phyloP scores from a whole-genome alignment of 2,113 vertebrate genomes.

The Rhabdornis inornatus region DNA sequence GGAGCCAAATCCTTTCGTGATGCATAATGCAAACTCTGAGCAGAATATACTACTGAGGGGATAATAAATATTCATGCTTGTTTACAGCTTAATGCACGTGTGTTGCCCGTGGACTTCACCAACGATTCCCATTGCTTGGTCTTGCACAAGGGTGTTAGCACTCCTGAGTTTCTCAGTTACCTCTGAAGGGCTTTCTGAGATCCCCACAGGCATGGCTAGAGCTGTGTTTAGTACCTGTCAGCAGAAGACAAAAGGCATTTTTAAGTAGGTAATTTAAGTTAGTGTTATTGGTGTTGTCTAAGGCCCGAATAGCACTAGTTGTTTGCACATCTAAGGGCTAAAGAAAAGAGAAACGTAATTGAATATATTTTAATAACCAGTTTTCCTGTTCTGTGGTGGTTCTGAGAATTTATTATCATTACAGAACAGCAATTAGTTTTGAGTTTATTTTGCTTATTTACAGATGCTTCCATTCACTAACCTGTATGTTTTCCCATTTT shows the following conservation, averaged over 20 bases:
- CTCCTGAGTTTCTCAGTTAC: neutral
- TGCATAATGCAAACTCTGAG: neutral
- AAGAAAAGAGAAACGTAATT: neutral
- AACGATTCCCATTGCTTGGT: neutral
- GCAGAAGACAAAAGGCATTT: neutral
- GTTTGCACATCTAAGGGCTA: neutral
- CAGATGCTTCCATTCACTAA: neutral
- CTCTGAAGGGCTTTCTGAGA: neutral
- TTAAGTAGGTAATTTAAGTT: neutral
- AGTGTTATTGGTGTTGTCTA: neutral
- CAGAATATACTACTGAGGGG: neutral
- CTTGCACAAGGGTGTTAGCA: rapidly evolving
- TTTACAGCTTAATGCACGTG: neutral
- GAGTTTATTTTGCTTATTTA: neutral
- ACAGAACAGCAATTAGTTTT: neutral
- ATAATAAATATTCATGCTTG: neutral
- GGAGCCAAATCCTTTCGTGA: neutral
- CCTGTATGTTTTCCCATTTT: neutral
- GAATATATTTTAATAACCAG: neutral
- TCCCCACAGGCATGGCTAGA: neutral
- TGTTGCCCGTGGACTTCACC: neutral
- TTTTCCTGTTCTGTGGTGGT: neutral
- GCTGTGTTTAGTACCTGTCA: neutral
- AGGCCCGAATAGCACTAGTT: neutral
- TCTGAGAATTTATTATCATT: neutral